phyloP scores from a whole-genome alignment of 2,888 invertebrate genomes.

The Hypena proboscidalis region DNA sequence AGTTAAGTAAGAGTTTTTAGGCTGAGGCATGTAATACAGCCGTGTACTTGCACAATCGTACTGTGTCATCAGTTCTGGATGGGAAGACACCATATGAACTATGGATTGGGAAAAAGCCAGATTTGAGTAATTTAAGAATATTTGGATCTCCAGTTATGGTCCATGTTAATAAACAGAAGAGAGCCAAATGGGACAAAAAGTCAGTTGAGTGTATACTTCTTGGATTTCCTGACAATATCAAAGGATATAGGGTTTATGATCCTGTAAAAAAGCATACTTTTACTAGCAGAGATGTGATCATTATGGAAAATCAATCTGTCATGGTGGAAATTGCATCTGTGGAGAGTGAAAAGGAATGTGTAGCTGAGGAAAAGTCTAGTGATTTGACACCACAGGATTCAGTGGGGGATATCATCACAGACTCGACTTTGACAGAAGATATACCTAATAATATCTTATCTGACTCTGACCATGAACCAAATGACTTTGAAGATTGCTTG shows the following conservation, averaged over 20 bases:
- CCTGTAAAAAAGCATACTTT: no score
- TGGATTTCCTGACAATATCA: neutral
- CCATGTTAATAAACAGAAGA: neutral
- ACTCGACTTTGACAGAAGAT: no score
- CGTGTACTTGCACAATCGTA: neutral
- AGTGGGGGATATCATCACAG: no score
- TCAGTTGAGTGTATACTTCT: neutral
- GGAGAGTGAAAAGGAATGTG: no score
- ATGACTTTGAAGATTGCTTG: no score
- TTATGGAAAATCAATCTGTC: no score
- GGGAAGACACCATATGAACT: neutral
- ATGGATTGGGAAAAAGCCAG: neutral
- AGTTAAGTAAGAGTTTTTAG: neutral
- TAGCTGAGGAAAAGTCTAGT: no score
- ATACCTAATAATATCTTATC: no score
- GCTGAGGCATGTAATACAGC: neutral
- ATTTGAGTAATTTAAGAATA: neutral
- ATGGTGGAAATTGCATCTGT: no score
- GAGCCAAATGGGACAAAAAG: neutral
- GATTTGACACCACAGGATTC: no score
- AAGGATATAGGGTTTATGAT: neutral
- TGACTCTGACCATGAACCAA: no score
- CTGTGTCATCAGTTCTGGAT: neutral
- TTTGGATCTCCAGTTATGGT: neutral
- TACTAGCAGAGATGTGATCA: no score